phyloP scores from a whole-genome alignment of 1,140 invertebrate species.

The Scaptodrosophila lebanonensis region DNA sequence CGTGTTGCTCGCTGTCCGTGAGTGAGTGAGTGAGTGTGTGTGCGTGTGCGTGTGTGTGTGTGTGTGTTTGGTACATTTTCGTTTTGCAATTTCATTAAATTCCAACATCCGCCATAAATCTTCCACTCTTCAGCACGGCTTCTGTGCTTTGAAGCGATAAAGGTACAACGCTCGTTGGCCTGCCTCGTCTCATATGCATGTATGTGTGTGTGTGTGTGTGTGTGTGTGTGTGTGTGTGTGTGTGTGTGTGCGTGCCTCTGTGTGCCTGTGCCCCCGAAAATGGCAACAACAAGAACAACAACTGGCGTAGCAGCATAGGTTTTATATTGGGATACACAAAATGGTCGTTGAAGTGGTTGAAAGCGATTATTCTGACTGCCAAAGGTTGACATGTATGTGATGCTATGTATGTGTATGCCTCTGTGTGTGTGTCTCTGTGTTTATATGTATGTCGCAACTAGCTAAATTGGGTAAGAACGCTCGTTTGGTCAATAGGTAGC shows the following conservation, averaged over 20 bases:
- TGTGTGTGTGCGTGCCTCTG: slow-evolving; percentile 37
- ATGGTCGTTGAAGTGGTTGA: slow-evolving; percentile 73
- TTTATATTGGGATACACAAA: slow-evolving; percentile 58
- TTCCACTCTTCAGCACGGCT: slow-evolving; percentile 72
- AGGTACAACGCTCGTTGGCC: slow-evolving; percentile 30
- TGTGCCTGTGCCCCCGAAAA: slow-evolving; percentile 40
- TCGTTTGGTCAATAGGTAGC: slow-evolving; percentile 46
- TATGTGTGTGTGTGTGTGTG: not conserved
- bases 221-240: not conserved
- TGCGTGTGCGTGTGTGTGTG: slow-evolving; percentile 15
- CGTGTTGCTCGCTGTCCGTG: slow-evolving; percentile 15
- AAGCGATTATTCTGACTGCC: slow-evolving; percentile 72
- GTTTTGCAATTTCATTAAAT: slow-evolving; percentile 77
- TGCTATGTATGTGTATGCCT: slow-evolving; percentile 17
- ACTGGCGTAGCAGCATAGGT: slow-evolving; percentile 25
- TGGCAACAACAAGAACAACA: slow-evolving; percentile 31
- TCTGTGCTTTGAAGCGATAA: slow-evolving; percentile 75
- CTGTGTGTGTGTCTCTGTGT: slow-evolving; percentile 8
- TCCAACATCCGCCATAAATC: slow-evolving; percentile 76
- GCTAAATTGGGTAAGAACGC: slow-evolving; percentile 72
- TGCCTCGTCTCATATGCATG: no score
- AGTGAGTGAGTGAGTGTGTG: slow-evolving; percentile 16
- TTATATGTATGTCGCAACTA: slow-evolving; percentile 39
- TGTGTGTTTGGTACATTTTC: slow-evolving; percentile 68
- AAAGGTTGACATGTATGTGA: slow-evolving; percentile 53